These are phyloP conservation scores for Ellobius talpinus DNA, from an alignment of 2,113 vertebrate genomes.

Conservation along the genomic window DNA sequence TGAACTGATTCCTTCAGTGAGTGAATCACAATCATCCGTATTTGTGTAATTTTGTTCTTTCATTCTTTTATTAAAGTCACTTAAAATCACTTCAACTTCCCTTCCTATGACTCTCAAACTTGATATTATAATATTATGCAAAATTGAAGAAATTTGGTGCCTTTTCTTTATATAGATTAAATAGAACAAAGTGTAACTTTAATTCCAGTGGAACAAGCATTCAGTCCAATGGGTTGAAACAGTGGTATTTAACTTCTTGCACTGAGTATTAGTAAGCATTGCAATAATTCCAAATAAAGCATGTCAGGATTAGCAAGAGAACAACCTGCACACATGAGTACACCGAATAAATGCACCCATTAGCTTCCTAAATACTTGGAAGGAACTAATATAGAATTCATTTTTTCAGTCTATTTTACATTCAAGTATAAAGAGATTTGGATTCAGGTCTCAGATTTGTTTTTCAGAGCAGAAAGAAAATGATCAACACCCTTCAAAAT, in stretches of 20 bases:
- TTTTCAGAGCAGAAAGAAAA: constrained; percentile 5
- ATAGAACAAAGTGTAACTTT: constrained; percentile 8
- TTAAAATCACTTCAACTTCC: constrained; percentile 23
- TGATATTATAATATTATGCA: background rate
- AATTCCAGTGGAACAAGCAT: background rate
- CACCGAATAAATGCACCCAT: background rate
- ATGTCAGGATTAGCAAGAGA: background rate
- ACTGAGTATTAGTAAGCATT: constrained; percentile 15
- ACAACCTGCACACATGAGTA: constrained; percentile 3
- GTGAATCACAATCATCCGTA: background rate
- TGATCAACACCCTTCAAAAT: constrained; percentile 23
- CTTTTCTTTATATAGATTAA: constrained; percentile 34
- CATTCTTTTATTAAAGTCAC: constrained; percentile 25
- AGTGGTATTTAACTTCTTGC: background rate
- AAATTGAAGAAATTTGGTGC: background rate
- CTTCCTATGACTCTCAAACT: constrained; percentile 35
- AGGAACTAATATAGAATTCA: constrained; percentile 38
- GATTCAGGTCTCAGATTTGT: background rate
- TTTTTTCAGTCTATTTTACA: constrained; percentile 23
- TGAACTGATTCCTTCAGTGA: background rate
- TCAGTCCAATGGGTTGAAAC: background rate
- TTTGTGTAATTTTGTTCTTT: background rate
- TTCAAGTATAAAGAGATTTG: constrained; percentile 31
- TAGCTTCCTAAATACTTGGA: constrained; percentile 11
- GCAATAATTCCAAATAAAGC: constrained; percentile 32